Percentiles rank a stretch among this genome's conserved stretches.
Evolutionary conservation across 2,888 invertebrate genomes (phyloP).

Genomic region (Troides oblongomaculatus): DNA sequence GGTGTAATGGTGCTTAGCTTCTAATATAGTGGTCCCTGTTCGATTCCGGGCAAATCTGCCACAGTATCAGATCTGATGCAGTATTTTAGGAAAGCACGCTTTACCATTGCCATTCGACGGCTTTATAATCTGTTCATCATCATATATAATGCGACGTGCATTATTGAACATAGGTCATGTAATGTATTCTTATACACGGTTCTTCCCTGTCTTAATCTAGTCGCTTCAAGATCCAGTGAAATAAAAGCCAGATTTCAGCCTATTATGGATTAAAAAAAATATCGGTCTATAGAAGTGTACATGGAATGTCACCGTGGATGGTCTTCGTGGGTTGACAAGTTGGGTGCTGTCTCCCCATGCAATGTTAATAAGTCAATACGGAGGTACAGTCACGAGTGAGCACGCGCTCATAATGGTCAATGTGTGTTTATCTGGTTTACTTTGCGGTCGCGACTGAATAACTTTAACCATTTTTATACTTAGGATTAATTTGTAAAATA

Average conservation of each 20-base stretch:
- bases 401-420: constrained; percentile 34
- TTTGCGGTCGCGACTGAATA: constrained; percentile 26
- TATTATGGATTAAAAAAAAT: too few species aligned
- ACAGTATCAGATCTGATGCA: constrained; percentile 33
- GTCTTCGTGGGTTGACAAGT: constrained; percentile 38
- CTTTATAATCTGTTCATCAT: too few species aligned
- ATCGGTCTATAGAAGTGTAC: too few species aligned
- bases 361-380: constrained; percentile 59
- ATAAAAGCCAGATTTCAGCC: too few species aligned
- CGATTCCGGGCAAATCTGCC: background rate
- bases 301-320: too few species aligned
- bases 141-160: too few species aligned
- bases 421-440: constrained; percentile 42
- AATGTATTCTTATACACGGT: too few species aligned
- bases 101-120: too few species aligned
- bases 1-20: constrained; percentile 25
- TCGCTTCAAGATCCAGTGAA: too few species aligned
- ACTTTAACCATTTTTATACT: constrained; percentile 25
- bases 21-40: constrained; percentile 27
- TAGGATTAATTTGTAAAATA: background rate
- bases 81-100: constrained; percentile 14
- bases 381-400: constrained; percentile 44
- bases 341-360: constrained; percentile 46
- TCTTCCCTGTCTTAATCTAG: too few species aligned
- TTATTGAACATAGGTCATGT: too few species aligned